Percentiles rank a stretch among this genome's conserved stretches.
Conservation (phyloP, 1,140 invertebrate genomes). For the Liolophura sinensis region DNA sequence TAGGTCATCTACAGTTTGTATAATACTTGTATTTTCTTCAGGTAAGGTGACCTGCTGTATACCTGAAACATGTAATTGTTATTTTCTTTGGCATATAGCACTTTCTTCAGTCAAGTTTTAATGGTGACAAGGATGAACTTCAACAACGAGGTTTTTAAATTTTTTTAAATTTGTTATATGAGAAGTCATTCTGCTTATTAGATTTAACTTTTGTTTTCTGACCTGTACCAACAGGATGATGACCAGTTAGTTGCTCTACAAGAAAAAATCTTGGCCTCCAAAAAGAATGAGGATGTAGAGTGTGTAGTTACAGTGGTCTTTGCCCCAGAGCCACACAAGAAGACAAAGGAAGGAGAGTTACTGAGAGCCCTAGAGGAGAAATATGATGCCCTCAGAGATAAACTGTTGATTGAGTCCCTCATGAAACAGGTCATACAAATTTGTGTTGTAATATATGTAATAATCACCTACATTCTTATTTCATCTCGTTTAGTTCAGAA, state of each 20-base stretch:
- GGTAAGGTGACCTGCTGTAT: too few species aligned
- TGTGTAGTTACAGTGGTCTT: slow-evolving; percentile 38
- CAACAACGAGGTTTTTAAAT: too few species aligned
- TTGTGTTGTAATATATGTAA: neutral
- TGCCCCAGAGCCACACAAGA: slow-evolving; percentile 20
- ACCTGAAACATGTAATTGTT: too few species aligned
- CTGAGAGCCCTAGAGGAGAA: slow-evolving; percentile 43
- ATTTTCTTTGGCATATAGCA: too few species aligned
- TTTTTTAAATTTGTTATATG: too few species aligned
- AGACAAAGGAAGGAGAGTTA: slow-evolving; percentile 22
- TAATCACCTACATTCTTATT: neutral
- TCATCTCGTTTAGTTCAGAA: too few species aligned
- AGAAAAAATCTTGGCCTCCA: neutral
- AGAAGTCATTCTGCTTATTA: too few species aligned
- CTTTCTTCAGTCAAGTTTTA: too few species aligned
- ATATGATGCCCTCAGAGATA: slow-evolving; percentile 49
- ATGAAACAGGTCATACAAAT: slow-evolving; percentile 34
- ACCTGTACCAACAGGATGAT: neutral
- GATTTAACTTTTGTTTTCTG: too few species aligned
- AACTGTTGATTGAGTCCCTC: slow-evolving; percentile 44
- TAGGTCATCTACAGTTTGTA: too few species aligned
- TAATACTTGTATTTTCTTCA: too few species aligned
- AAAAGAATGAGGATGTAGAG: slow-evolving; percentile 1
- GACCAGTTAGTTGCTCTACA: slow-evolving; percentile 4
- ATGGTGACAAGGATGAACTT: too few species aligned